Percentiles rank a stretch among this genome's conserved stretches.
phyloP scores from a whole-genome alignment of 2,888 invertebrate genomes.

The Hyles lineata region DNA sequence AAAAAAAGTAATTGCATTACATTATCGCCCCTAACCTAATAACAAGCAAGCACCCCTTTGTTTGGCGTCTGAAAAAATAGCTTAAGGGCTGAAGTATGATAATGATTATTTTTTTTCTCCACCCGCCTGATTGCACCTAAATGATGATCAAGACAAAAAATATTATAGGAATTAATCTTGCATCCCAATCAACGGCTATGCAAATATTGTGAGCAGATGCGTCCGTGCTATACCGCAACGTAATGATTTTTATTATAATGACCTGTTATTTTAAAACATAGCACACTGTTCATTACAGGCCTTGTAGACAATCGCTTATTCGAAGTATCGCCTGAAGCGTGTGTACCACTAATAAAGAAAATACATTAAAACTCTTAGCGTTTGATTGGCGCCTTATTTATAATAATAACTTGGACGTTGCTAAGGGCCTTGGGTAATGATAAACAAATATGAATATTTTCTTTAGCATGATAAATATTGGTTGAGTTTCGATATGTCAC shows the following conservation, averaged over 20 bases:
- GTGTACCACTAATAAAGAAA: conserved; percentile 7
- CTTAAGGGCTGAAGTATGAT: conserved; percentile 83
- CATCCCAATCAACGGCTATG: conserved; percentile 79
- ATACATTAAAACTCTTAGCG: conserved; percentile 2
- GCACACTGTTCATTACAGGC: conserved; percentile 28
- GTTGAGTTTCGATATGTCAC: conserved; percentile 30
- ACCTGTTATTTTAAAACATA: conserved; percentile 61
- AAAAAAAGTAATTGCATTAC: conserved; percentile 82
- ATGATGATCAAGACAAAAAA: conserved; percentile 82
- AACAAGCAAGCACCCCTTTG: conserved; percentile 83
- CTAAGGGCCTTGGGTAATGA: conserved; percentile 47
- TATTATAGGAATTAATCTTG: conserved; percentile 81
- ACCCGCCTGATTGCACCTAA: conserved; percentile 80
- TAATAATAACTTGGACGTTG: not conserved
- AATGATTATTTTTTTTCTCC: conserved; percentile 79
- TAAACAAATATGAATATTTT: conserved; percentile 48
- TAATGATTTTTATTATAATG: conserved; percentile 56
- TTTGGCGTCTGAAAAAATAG: conserved; percentile 82
- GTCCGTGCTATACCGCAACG: conserved; percentile 69
- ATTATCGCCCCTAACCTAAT: conserved; percentile 84
- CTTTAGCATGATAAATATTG: conserved; percentile 31
- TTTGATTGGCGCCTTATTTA: conserved; percentile 25
- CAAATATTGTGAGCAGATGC: conserved; percentile 80
- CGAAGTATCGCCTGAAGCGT: conserved; percentile 23
- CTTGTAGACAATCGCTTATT: conserved; percentile 26